phyloP scores from a whole-genome alignment of 2,113 vertebrate species.

The Taxidea taxus region DNA sequence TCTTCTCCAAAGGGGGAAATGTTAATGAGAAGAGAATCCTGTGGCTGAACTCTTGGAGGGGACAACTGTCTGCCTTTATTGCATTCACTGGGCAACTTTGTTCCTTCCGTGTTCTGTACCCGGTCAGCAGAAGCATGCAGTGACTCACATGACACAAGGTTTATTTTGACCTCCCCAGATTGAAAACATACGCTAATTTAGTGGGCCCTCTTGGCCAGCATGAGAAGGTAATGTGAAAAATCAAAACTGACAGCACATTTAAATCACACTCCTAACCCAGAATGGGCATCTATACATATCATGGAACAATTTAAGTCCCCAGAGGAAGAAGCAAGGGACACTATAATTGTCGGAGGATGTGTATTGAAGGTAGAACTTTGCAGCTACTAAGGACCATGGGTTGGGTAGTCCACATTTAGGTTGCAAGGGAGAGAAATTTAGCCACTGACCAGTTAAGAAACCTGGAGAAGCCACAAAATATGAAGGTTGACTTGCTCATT shows the following conservation, averaged over 20 bases:
- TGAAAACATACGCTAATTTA: constrained; percentile 78
- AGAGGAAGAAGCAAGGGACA: constrained; percentile 51
- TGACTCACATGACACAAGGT: not conserved
- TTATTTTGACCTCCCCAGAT: constrained; percentile 76
- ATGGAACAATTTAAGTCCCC: constrained; percentile 66
- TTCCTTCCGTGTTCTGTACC: constrained; percentile 14
- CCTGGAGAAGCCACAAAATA: not conserved
- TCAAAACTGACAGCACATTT: constrained; percentile 80
- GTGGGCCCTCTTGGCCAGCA: constrained; percentile 74
- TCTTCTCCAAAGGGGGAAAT: constrained; percentile 15
- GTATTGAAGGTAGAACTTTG: not conserved
- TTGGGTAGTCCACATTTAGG: not conserved
- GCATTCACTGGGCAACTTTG: not conserved
- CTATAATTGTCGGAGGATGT: not conserved
- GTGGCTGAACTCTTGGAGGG: not conserved
- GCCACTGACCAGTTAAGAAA: not conserved
- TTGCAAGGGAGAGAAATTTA: not conserved
- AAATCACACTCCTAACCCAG: constrained; percentile 75
- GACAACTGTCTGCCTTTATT: not conserved
- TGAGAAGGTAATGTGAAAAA: constrained; percentile 80
- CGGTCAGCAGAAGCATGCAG: not conserved
- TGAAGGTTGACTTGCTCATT: not conserved
- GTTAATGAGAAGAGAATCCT: constrained; percentile 2
- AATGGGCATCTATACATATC: constrained; percentile 63
- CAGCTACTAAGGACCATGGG: not conserved